phyloP scores from a whole-genome alignment of 2,888 invertebrate species.

The Leistus spinibarbis region DNA sequence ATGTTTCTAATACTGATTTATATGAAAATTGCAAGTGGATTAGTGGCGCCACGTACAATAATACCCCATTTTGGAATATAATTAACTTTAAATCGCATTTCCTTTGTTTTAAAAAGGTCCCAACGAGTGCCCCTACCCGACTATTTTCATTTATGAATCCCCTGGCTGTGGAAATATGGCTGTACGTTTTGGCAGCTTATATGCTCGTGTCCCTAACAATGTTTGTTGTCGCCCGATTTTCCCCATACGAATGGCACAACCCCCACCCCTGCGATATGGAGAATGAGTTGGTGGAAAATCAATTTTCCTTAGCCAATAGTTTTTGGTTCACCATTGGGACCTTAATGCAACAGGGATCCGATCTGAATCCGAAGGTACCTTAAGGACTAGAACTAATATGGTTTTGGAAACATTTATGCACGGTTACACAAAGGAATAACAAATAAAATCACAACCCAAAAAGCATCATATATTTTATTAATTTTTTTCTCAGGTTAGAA shows the following conservation, averaged over 20 bases:
- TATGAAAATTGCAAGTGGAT: no score
- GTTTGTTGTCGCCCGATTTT: conserved; percentile 80
- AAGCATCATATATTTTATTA: no score
- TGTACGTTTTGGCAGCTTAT: conserved; percentile 81
- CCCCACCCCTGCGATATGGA: conserved; percentile 72
- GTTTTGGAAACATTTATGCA: not conserved
- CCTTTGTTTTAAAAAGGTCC: conserved; percentile 68
- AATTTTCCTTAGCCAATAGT: conserved; percentile 81
- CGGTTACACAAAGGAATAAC: no score
- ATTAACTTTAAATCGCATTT: no score
- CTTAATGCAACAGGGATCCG: conserved; percentile 84
- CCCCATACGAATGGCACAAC: conserved; percentile 81
- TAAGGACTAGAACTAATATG: not conserved
- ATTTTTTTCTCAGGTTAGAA: no score
- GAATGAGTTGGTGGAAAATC: conserved; percentile 71
- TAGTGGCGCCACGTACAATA: no score
- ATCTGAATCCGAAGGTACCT: conserved; percentile 74
- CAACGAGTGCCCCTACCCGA: conserved; percentile 71
- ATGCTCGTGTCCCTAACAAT: conserved; percentile 77
- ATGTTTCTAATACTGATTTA: no score
- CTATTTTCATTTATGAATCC: conserved; percentile 89
- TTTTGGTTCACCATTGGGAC: conserved; percentile 92
- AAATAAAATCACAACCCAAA: no score
- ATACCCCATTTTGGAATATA: no score
- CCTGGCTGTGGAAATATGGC: conserved; percentile 84